Evolutionary conservation across 2,797 vertebrate species (phyloP).

Genomic region (Gymnothorax javanicus): DNA sequence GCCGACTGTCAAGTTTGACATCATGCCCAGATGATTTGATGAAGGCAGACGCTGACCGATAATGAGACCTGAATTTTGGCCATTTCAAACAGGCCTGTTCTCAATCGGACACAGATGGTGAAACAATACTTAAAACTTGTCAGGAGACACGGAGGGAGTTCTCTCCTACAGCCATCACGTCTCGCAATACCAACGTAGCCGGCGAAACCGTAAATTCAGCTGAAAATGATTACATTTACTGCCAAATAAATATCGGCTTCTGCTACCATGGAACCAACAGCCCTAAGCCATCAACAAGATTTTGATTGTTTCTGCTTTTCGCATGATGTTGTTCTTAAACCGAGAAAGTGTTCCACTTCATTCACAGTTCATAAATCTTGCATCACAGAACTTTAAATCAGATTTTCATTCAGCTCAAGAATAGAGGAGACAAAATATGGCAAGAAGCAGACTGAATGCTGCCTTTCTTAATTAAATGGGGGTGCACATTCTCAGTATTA

Average conservation of each 20-base stretch:
- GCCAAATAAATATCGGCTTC: no score
- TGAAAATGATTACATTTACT: neutral
- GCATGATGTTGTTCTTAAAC: no score
- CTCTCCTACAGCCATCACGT: neutral
- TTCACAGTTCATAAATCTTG: neutral
- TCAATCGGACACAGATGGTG: neutral
- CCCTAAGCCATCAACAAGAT: neutral
- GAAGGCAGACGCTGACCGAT: neutral
- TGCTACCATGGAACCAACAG: neutral
- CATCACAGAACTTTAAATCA: neutral
- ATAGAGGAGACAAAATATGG: neutral
- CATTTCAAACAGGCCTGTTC: neutral
- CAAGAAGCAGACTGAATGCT: neutral
- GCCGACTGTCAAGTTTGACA: neutral
- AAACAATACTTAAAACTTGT: neutral
- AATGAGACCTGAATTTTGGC: neutral
- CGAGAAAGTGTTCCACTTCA: neutral
- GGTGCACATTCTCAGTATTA: no score
- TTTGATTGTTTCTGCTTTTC: neutral
- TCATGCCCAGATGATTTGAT: neutral
- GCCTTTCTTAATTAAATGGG: neutral
- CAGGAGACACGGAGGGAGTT: neutral
- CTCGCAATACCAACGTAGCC: neutral
- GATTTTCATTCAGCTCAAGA: neutral
- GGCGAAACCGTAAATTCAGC: neutral